These are phyloP conservation scores for Andrena dorsata DNA, from an alignment of 2,888 invertebrate genomes.

Conservation along the genomic window DNA sequence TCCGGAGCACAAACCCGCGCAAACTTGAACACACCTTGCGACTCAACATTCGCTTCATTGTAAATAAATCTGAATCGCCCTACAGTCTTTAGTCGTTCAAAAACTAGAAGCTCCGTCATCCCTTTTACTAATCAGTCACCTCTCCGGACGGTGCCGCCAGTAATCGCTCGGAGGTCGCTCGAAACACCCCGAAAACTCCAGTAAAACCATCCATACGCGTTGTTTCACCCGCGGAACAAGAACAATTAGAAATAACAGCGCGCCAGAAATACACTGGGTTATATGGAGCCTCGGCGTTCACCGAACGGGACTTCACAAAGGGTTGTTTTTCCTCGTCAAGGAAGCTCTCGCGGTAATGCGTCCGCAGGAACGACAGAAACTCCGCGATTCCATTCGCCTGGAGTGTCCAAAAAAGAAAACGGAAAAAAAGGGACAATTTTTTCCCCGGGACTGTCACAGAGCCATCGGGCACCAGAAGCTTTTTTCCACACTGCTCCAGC, in stretches of 20 bases:
- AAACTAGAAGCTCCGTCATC: too few relatives aligned
- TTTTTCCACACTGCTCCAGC: background rate
- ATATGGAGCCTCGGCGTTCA: background rate
- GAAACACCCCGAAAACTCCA: background rate
- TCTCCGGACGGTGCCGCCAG: too few relatives aligned
- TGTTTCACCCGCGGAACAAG: background rate
- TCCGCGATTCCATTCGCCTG: background rate
- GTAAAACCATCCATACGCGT: background rate
- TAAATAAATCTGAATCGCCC: too few relatives aligned
- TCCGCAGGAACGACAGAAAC: slow-evolving; percentile 4
- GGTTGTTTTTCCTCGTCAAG: slow-evolving; percentile 29
- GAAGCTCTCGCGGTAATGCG: slow-evolving; percentile 28
- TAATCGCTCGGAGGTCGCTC: background rate
- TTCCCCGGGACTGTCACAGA: background rate
- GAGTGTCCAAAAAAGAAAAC: background rate
- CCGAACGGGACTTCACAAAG: background rate
- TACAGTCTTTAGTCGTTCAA: too few relatives aligned
- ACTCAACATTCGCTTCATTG: background rate
- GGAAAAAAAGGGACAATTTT: slow-evolving; percentile 5
- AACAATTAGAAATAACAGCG: background rate
- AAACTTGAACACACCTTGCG: background rate
- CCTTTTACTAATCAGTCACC: too few relatives aligned
- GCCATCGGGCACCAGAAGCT: background rate
- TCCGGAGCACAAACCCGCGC: background rate
- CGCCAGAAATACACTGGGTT: background rate